Base-by-base conservation (phyloP, 2,113 vertebrate genomes). In the Capricornis sumatraensis region DNA sequence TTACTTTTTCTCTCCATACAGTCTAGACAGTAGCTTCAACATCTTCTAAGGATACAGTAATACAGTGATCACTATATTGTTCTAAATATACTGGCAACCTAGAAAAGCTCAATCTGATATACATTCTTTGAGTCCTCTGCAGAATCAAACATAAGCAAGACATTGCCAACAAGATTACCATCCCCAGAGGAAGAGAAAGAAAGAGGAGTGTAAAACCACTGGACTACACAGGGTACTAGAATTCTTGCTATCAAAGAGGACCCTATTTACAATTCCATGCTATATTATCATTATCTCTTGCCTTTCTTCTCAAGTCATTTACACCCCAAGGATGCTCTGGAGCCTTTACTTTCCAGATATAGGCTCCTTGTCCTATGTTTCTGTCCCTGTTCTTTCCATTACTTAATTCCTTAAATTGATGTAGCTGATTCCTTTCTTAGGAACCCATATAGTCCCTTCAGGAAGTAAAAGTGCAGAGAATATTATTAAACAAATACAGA, bases 401-500 rank as follows among this genome's bases (percentile, higher is more conserved):
- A 23, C 1, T 87, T 76, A 57, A 55, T 84, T 92, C 15, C 40
- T 95, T 89, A 94, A 91, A 60, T 55, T 45, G 19, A 94, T 45
- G 3, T 25, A 90, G 15, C 19, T 36, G 6, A 76, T 43, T 76
- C 36, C 5, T 89, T 23, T 60, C 16, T 89, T 60, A 36, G 40
- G 19, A 96, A 50, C 52, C 1, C 28, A 64, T 7, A 85, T 5
- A 85, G 47, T 40, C 28, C 28, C 15, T 87, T 85, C 6, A 83
- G 71, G 47, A 91, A 88, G 30, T 83, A 47, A 87, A 93, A 71
- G 2, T 95, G 2, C 12, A n/a, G 33, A 57, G 17, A 89, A 82
- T 28, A 57, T 82, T 94, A 45, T 50, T 53, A 28, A 50, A 89
- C 17, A 52, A 71, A 96, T 91, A 28, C 6, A 81, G 52, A 85